Conservation (phyloP, 2,888 invertebrate species). For the Eumerus sabulonum region DNA sequence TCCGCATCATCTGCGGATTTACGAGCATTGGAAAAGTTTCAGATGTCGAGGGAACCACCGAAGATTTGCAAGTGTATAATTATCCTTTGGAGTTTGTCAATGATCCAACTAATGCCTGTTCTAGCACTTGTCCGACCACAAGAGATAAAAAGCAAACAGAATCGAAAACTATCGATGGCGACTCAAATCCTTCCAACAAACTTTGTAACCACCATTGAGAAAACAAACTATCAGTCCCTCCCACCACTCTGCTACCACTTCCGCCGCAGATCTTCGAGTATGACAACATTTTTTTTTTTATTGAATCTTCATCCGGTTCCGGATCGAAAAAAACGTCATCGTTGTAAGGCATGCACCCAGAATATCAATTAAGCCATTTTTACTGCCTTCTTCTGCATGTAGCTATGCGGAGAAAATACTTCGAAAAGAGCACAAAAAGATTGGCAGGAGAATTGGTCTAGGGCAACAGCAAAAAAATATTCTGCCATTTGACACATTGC, state of each 20-base stretch:
- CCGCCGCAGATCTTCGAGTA: constrained; percentile 7
- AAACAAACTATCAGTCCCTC: too few relatives aligned
- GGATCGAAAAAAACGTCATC: constrained; percentile 40
- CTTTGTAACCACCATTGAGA: too few relatives aligned
- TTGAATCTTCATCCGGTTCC: constrained; percentile 33
- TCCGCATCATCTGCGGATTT: background rate
- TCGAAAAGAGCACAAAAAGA: constrained; percentile 8
- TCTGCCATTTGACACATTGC: constrained; percentile 40
- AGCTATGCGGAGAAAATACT: constrained; percentile 23
- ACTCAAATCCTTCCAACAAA: constrained; percentile 23
- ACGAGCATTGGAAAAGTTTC: background rate
- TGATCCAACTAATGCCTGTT: too few relatives aligned
- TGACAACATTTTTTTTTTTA: constrained; percentile 50
- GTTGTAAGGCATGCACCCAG: constrained; percentile 46
- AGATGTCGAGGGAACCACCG: background rate
- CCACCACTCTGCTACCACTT: constrained; percentile 4
- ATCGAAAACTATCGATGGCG: background rate
- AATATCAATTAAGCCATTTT: constrained; percentile 57
- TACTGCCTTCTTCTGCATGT: constrained; percentile 44
- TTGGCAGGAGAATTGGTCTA: background rate
- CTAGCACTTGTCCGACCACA: background rate
- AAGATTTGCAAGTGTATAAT: too few relatives aligned
- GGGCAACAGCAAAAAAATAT: too few relatives aligned
- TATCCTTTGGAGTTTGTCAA: too few relatives aligned
- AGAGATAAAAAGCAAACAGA: background rate